Conservation (phyloP, 2,797 vertebrate genomes). For the Neopelma chrysocephalum region DNA sequence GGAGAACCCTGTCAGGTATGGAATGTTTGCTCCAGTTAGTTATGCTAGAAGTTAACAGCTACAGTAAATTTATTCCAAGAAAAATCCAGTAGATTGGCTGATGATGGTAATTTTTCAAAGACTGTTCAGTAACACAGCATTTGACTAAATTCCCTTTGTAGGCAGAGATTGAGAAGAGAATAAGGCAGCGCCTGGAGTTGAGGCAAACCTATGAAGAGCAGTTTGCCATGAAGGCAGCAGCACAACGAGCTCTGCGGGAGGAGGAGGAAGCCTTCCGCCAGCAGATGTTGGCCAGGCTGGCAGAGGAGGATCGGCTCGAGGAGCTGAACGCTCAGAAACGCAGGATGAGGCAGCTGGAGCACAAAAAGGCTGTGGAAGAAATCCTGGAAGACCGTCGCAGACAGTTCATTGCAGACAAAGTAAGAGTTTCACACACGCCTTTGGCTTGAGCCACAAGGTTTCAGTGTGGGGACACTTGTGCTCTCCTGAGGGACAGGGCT, state of each 20-base stretch:
- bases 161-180: conserved; percentile 88
- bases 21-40: neutral
- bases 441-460: neutral
- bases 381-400: conserved; percentile 82
- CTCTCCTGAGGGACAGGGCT: neutral
- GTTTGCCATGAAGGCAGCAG: conserved; percentile 81
- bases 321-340: conserved; percentile 89
- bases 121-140: neutral
- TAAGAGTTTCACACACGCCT: conserved; percentile 34
- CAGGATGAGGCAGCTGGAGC: conserved; percentile 90
- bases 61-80: neutral
- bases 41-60: neutral
- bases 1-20: neutral
- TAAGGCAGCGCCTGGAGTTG: conserved; percentile 83
- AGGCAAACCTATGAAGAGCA: conserved; percentile 84
- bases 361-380: conserved; percentile 85
- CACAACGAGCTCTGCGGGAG: conserved; percentile 78
- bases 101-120: neutral
- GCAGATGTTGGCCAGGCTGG: conserved; percentile 85
- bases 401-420: conserved; percentile 83
- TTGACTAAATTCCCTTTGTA: conserved; percentile 45
- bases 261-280: conserved; percentile 85
- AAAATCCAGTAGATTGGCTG: neutral
- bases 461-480: neutral
- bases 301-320: conserved; percentile 89